phyloP scores from a whole-genome alignment of 2,113 vertebrate genomes.

The Tyrannus savana region DNA sequence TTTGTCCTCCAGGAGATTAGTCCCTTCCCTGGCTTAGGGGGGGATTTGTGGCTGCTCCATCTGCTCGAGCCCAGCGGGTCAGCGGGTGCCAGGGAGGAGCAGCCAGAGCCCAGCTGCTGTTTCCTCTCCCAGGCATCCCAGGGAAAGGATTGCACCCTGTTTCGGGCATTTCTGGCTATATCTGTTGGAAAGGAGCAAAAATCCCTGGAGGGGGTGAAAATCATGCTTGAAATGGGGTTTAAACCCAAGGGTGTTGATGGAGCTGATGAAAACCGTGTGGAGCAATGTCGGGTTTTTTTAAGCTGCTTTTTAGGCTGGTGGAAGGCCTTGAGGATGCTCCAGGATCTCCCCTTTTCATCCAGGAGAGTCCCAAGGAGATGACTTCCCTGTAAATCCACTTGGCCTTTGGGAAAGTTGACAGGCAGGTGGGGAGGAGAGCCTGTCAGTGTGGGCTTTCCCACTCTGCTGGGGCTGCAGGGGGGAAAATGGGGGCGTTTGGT shows the following conservation, averaged over 20 bases:
- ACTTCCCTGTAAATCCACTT: not conserved
- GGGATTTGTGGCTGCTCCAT: conserved; percentile 32
- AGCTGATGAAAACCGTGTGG: not conserved
- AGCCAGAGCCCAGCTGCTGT: not conserved
- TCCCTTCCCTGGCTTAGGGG: not conserved
- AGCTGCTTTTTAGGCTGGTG: not conserved
- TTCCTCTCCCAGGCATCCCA: not conserved
- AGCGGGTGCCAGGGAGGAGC: not conserved
- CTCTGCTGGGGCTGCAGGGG: accelerated
- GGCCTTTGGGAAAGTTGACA: not conserved
- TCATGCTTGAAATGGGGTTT: not conserved
- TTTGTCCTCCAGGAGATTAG: conserved; percentile 51
- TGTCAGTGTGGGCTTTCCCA: not conserved
- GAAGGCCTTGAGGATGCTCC: not conserved
- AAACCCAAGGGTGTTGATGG: accelerated
- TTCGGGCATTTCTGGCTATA: not conserved
- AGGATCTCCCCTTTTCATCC: not conserved
- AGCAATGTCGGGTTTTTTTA: not conserved
- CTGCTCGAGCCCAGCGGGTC: not conserved
- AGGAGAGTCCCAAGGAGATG: not conserved
- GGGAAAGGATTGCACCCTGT: not conserved
- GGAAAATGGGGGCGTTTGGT: not conserved
- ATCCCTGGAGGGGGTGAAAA: not conserved
- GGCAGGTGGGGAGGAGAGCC: not conserved
- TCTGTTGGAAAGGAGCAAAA: not conserved